A percentile compares a stretch with the other conserved stretches of the same genome.
These are phyloP conservation scores for Thymelicus acteon DNA, from an alignment of 2,888 invertebrate species.

Conservation along the genomic window DNA sequence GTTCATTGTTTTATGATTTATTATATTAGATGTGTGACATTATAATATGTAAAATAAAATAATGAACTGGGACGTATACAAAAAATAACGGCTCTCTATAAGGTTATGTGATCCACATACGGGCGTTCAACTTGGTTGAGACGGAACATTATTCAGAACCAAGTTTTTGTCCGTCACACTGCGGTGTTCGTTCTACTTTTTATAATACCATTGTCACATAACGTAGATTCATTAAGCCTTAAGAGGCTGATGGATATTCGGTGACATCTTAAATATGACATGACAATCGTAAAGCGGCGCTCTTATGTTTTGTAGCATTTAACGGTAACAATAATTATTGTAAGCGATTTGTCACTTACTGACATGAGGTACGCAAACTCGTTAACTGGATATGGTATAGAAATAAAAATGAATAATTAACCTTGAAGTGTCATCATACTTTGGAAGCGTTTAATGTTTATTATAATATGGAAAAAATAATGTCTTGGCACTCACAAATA, in stretches of 20 bases:
- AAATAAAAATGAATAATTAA: slow-evolving; percentile 2
- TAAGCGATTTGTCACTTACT: slow-evolving; percentile 15
- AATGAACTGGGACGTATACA: slow-evolving; percentile 44
- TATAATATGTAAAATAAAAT: slow-evolving; percentile 7
- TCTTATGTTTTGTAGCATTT: slow-evolving; percentile 6
- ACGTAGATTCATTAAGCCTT: slow-evolving; percentile 47
- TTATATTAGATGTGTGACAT: background rate
- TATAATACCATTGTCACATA: slow-evolving; percentile 52
- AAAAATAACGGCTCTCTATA: slow-evolving; percentile 51
- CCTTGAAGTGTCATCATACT: background rate
- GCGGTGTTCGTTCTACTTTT: slow-evolving; percentile 59
- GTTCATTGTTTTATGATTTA: background rate
- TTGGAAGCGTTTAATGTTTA: too few species aligned
- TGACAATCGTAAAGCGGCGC: slow-evolving; percentile 31
- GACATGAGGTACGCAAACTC: background rate
- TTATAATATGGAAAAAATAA: too few species aligned
- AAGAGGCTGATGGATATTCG: slow-evolving; percentile 40
- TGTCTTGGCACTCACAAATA: too few species aligned
- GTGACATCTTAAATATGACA: slow-evolving; percentile 44
- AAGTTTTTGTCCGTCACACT: slow-evolving; percentile 56
- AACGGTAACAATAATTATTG: slow-evolving; percentile 15
- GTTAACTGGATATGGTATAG: background rate
- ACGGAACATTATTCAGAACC: slow-evolving; percentile 51
- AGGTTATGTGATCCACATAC: slow-evolving; percentile 49
- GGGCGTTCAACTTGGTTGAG: slow-evolving; percentile 62